Evolutionary conservation across 1,140 invertebrate genomes (phyloP), one percentile per base, ranked within the genome.

Genomic region (Diuraphis noxia): DNA sequence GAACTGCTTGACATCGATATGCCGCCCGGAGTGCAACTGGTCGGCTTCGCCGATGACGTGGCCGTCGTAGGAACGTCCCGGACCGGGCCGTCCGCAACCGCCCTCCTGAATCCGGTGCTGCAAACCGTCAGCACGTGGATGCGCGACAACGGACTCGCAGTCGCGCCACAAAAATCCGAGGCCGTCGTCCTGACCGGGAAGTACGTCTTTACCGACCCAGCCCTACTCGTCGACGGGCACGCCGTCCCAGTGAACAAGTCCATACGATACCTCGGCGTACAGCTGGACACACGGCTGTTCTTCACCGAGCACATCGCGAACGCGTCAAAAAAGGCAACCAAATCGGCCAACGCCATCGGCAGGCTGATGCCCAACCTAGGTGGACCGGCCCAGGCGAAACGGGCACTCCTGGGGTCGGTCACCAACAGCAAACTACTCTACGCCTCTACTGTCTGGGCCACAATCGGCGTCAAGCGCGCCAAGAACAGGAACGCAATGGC

Each of bases 111-210:
- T 0, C 30, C n/a, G 9, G 41, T 7, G 1, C 41, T 49, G 4
- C 17, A 5, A 5, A 1, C 0, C 0, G 34, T 49, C 0, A 0
- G 0, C 0, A 7, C 9, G 0, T 49, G 84, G 43, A 43, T 86
- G 84, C 23, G 4, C 0, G n/a, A 9, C 1, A 21, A 46, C 7
- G 52, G 86, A 0, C 49, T 88, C 0, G 4, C 19, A 0, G 1
- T 87, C 4, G 34, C 86, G 0, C n/a, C 36, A 0, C 30, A 63
- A 6, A 63, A 88, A 30, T 88, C 86, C 0, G 86, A 88, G 36
- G 21, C 36, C 0, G 49, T 88, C 19, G 36, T 88, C 1, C 34
- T 88, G 1, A 88, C 86, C 0, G 0, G 25, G 0, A 82, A 82
- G 17, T 1, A 34, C 17, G 1, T 0, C 0, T 82, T 13, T 1